Percentiles rank a stretch among this genome's conserved stretches.
These are phyloP conservation scores for Trachelipus rathkii DNA, from an alignment of 1,140 invertebrate species.

Conservation along the genomic window DNA sequence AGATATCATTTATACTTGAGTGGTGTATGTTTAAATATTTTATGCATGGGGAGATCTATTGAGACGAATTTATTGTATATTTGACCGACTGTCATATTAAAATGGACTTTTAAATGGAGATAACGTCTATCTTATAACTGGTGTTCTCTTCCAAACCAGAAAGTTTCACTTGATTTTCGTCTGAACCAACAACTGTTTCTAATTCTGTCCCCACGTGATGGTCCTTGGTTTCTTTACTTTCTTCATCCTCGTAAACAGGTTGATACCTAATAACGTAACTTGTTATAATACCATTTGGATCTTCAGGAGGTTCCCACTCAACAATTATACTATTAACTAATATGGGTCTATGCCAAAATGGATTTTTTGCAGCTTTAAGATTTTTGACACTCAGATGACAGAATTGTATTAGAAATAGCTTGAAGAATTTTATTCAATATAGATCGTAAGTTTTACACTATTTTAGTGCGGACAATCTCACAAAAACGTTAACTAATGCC, in stretches of 20 bases:
- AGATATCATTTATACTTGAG: too few species aligned
- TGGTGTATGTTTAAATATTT: too few species aligned
- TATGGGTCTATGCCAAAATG: too few species aligned
- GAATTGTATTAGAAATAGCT: slow-evolving; percentile 25
- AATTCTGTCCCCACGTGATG: neutral
- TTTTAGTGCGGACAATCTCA: too few species aligned
- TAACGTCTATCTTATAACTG: slow-evolving; percentile 30
- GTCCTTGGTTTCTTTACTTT: slow-evolving; percentile 24
- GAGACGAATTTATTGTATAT: slow-evolving; percentile 32
- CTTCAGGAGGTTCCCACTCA: slow-evolving; percentile 31
- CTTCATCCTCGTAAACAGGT: slow-evolving; percentile 21
- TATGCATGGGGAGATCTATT: too few species aligned
- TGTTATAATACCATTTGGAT: slow-evolving; percentile 32
- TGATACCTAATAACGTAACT: slow-evolving; percentile 31
- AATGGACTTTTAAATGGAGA: too few species aligned
- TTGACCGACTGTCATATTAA: too few species aligned
- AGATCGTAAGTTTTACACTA: too few species aligned
- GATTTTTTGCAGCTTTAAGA: too few species aligned
- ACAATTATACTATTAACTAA: slow-evolving; percentile 35
- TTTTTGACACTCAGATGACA: slow-evolving; percentile 30
- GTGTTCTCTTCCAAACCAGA: slow-evolving; percentile 26
- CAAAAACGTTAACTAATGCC: too few species aligned
- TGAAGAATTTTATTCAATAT: too few species aligned
- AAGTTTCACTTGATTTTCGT: slow-evolving; percentile 27
- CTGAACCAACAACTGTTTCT: neutral